Percentiles rank a stretch among this genome's conserved stretches.
These are phyloP conservation scores for Cantharis rustica DNA, from an alignment of 2,888 invertebrate species.

Conservation along the genomic window DNA sequence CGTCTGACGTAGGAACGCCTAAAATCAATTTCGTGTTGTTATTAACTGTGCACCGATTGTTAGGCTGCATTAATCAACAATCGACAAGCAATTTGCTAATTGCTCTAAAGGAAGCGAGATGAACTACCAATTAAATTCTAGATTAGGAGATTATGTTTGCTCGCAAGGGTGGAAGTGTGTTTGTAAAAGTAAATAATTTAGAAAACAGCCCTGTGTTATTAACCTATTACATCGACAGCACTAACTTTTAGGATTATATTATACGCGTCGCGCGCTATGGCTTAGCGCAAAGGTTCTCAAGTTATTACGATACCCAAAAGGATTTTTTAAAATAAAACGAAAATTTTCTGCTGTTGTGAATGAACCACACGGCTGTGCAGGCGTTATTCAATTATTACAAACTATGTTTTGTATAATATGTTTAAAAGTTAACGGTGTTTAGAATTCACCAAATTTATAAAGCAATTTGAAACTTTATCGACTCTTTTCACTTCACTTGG, in stretches of 20 bases:
- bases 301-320: neutral
- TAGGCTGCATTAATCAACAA: conserved; percentile 4
- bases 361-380: neutral
- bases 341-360: too few species aligned
- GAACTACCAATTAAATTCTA: neutral
- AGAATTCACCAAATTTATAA: neutral
- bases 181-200: neutral
- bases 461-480: neutral
- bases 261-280: neutral
- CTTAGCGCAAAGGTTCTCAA: neutral
- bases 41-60: neutral
- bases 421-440: neutral
- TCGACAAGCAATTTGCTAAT: conserved; percentile 8
- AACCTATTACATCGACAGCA: neutral
- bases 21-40: neutral
- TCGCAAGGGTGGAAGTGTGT: neutral
- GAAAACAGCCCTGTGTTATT: neutral
- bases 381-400: neutral
- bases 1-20: too few species aligned
- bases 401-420: neutral
- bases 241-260: neutral
- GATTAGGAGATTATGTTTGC: neutral
- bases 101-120: neutral
- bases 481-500: conserved; percentile 1
- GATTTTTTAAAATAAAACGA: too few species aligned